Percentiles rank a stretch among this genome's conserved stretches.
Evolutionary conservation across 2,797 vertebrate species (phyloP).

Genomic region (Coilia nasus): DNA sequence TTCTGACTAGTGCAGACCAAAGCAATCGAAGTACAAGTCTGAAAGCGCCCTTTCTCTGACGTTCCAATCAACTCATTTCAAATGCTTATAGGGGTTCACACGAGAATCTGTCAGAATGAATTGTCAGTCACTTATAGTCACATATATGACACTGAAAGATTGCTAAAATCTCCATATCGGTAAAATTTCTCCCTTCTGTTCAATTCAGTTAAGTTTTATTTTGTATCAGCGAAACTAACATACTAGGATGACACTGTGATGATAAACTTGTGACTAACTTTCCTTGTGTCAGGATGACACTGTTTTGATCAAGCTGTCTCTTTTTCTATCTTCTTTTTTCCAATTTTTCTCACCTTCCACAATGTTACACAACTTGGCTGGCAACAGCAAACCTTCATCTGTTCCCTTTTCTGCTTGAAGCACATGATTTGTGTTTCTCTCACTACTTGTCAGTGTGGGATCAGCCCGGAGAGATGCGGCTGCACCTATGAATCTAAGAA

Average conservation of each 20-base stretch:
- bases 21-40: too few relatives aligned
- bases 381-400: slow-evolving; percentile 4
- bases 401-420: neutral
- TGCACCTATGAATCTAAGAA: too few relatives aligned
- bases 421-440: neutral
- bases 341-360: neutral
- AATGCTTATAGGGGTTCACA: neutral
- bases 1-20: too few relatives aligned
- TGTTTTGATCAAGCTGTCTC: neutral
- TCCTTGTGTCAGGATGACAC: neutral
- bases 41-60: too few relatives aligned
- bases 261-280: neutral
- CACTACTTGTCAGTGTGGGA: neutral
- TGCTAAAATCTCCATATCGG: neutral
- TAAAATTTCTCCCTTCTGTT: neutral
- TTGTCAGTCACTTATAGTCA: neutral
- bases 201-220: neutral
- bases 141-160: neutral
- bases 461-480: neutral
- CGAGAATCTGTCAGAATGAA: neutral
- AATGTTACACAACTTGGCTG: slow-evolving; percentile 6
- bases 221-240: neutral
- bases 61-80: neutral
- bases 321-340: neutral
- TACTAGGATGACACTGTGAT: neutral